phyloP scores from a whole-genome alignment of 2,113 vertebrate genomes.

The Euleptes europaea region DNA sequence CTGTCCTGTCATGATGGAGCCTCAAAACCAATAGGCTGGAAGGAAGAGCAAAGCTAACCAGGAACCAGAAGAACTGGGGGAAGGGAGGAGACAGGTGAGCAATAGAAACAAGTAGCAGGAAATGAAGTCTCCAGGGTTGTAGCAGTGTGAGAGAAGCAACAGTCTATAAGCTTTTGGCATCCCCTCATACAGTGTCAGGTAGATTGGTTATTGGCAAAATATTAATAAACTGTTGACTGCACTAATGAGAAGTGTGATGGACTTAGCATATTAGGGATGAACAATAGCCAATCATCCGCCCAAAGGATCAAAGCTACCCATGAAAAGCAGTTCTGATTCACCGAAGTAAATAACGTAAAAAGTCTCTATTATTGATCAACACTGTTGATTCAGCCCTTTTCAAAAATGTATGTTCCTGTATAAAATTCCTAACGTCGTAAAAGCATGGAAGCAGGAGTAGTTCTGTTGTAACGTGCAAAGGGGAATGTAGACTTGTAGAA shows the following conservation, averaged over 20 bases:
- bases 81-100: background rate
- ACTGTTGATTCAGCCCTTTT: background rate
- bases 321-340: background rate
- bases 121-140: background rate
- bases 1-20: too few species aligned
- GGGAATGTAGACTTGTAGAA: too few species aligned
- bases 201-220: background rate
- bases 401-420: background rate
- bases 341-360: background rate
- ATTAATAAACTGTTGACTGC: too few species aligned
- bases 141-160: background rate
- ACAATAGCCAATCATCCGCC: background rate
- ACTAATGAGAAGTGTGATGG: too few species aligned
- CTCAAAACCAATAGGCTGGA: background rate
- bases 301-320: background rate
- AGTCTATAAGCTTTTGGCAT: background rate
- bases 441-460: background rate
- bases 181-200: background rate
- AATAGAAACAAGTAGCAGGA: background rate
- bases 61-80: background rate
- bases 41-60: background rate
- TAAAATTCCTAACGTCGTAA: background rate
- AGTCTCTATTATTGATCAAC: background rate
- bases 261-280: background rate
- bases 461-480: background rate